Percentiles rank a stretch among this genome's conserved stretches.
phyloP scores from a whole-genome alignment of 2,113 vertebrate species.

The Burhinus oedicnemus region DNA sequence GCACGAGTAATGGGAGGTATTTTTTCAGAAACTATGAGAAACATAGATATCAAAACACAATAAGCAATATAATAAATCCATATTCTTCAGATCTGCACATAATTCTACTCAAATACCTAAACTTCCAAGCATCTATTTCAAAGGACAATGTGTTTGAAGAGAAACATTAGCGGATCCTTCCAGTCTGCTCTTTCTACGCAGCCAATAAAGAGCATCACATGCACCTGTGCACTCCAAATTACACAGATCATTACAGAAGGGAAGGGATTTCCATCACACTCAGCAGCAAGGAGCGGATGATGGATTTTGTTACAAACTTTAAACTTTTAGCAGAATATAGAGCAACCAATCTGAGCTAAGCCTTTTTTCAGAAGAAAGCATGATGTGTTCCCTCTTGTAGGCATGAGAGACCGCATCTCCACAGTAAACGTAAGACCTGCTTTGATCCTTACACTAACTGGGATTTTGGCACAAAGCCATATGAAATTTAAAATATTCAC shows the following conservation, averaged over 20 bases:
- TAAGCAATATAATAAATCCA: neutral
- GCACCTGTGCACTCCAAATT: neutral
- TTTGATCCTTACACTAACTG: neutral
- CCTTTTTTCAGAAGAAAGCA: neutral
- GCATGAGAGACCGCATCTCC: neutral
- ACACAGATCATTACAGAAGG: conserved; percentile 10
- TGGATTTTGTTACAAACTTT: neutral
- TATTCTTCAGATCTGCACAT: neutral
- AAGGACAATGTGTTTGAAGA: neutral
- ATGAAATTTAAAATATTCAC: neutral
- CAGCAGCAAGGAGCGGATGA: neutral
- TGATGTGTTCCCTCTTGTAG: neutral
- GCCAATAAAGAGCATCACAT: neutral
- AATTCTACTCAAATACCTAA: neutral
- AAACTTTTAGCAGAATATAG: neutral
- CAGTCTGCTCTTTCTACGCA: neutral
- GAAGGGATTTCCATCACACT: neutral
- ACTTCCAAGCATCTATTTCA: neutral
- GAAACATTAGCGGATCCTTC: neutral
- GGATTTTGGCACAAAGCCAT: neutral
- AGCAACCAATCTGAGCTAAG: neutral
- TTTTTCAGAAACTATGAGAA: neutral
- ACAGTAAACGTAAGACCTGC: neutral
- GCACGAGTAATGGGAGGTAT: no score
- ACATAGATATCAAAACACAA: neutral